These are phyloP conservation scores for Cancer borealis DNA, from an alignment of 2,888 invertebrate genomes.

Conservation along the genomic window DNA sequence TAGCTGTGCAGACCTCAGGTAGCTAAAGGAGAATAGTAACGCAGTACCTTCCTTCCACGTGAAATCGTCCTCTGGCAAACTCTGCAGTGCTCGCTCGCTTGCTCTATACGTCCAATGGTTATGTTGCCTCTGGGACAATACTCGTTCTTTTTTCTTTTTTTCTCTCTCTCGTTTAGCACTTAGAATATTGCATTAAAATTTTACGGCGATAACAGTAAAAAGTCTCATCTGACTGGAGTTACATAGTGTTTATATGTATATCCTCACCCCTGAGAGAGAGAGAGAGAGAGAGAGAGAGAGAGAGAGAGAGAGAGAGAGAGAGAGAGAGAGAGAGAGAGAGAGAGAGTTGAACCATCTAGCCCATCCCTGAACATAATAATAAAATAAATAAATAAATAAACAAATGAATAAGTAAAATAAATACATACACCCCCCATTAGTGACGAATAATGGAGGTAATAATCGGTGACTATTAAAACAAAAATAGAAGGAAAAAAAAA, in stretches of 20 bases:
- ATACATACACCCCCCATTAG: background rate
- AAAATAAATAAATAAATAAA: background rate
- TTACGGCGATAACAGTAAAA: background rate
- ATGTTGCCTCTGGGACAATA: background rate
- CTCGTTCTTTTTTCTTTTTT: background rate
- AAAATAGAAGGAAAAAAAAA: no score
- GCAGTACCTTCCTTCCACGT: background rate
- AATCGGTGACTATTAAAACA: background rate
- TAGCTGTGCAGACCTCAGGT: background rate
- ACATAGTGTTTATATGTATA: background rate
- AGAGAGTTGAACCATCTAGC: background rate
- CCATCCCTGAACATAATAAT: background rate
- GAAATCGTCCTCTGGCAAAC: background rate
- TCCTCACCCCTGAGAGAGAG: background rate
- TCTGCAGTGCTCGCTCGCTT: background rate
- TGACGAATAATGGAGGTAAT: background rate
- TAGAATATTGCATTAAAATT: conserved; percentile 35
- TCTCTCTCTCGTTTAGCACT: background rate
- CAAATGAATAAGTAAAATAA: background rate
- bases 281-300: conserved; percentile 18
- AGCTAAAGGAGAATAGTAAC: background rate
- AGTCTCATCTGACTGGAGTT: background rate
- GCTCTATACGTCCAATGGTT: background rate
- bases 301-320: conserved; percentile 3
- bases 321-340: conserved; percentile 2